These are phyloP conservation scores for Chloroceryle aenea DNA, from an alignment of 2,113 vertebrate genomes.

Conservation along the genomic window DNA sequence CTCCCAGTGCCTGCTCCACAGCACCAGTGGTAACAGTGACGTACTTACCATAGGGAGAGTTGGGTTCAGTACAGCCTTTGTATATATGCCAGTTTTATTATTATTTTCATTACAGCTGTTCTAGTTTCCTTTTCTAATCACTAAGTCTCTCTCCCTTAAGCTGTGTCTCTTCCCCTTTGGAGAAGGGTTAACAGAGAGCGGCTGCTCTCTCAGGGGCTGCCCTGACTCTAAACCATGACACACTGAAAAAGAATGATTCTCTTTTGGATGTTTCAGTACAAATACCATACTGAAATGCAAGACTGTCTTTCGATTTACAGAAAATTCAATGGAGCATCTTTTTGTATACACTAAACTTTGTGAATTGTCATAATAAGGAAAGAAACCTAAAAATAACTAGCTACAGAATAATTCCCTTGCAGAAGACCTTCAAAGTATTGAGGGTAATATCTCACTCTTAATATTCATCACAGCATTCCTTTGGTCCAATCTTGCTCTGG, in stretches of 20 bases:
- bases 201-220: no score
- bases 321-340: background rate
- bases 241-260: background rate
- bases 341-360: background rate
- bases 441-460: background rate
- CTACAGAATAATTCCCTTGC: background rate
- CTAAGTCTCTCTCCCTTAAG: no score
- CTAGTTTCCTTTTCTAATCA: no score
- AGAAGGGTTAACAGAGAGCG: no score
- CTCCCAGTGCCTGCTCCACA: no score
- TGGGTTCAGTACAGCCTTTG: no score
- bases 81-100: no score
- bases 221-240: no score
- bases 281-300: background rate
- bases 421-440: background rate
- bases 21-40: no score
- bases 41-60: no score
- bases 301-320: background rate
- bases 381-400: background rate
- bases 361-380: background rate
- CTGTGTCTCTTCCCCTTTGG: no score
- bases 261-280: background rate
- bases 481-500: accelerated
- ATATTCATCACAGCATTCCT: background rate
- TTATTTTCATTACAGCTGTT: no score